Evolutionary conservation across 2,113 vertebrate species (phyloP).

Genomic region (Coregonus clupeaformis): DNA sequence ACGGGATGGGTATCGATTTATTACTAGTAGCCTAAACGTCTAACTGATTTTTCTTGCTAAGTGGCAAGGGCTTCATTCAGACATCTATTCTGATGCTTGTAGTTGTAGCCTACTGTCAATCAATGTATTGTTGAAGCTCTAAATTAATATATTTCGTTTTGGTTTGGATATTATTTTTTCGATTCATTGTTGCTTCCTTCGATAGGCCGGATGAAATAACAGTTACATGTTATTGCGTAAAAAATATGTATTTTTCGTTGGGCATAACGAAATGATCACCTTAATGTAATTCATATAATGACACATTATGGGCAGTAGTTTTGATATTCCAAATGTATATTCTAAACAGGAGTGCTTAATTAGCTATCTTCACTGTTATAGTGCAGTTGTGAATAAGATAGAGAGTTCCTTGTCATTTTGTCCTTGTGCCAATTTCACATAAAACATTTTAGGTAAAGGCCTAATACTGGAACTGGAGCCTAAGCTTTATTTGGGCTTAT

Average conservation of each 20-base stretch:
- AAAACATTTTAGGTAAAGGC: neutral
- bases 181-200: neutral
- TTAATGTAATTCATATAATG: neutral
- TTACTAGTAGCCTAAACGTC: neutral
- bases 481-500: neutral
- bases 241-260: neutral
- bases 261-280: neutral
- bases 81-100: neutral
- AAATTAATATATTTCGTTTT: neutral
- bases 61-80: neutral
- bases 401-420: too few relatives aligned
- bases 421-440: too few relatives aligned
- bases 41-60: neutral
- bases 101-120: neutral
- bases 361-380: neutral
- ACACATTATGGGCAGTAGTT: neutral
- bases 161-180: neutral
- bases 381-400: too few relatives aligned
- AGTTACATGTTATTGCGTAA: too few relatives aligned
- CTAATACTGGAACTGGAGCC: neutral
- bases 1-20: neutral
- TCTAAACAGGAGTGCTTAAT: neutral
- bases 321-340: neutral
- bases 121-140: neutral
- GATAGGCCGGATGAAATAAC: neutral